Evolutionary conservation across 1,140 invertebrate genomes (phyloP).

Genomic region (Drosophila malerkotliana): DNA sequence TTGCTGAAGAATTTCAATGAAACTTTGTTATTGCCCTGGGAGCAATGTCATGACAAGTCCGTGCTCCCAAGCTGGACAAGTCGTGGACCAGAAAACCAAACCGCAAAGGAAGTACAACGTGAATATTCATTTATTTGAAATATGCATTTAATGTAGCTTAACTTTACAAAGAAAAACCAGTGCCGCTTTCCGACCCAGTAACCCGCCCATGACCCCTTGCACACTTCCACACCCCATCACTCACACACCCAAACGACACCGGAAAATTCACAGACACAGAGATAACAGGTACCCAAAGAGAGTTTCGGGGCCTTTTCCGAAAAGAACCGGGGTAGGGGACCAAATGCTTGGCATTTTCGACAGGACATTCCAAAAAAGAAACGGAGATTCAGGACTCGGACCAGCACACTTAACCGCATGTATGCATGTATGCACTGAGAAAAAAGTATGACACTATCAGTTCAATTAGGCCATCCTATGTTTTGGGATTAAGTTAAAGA

Average conservation of each 20-base stretch:
- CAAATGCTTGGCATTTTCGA: slow-evolving; percentile 69
- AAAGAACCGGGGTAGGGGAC: neutral
- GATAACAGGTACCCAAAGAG: neutral
- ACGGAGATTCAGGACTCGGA: slow-evolving; percentile 7
- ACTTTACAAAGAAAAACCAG: slow-evolving; percentile 33
- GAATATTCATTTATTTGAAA: slow-evolving; percentile 44
- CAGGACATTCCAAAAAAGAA: slow-evolving; percentile 38
- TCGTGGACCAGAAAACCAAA: neutral
- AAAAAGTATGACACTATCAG: neutral
- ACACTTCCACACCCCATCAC: slow-evolving; percentile 6
- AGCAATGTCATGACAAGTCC: neutral
- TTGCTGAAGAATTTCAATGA: slow-evolving; percentile 1
- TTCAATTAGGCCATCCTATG: neutral
- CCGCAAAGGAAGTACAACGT: slow-evolving; percentile 18
- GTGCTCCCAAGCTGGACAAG: neutral
- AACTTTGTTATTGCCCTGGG: neutral
- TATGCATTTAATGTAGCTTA: slow-evolving; percentile 44
- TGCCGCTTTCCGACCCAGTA: slow-evolving; percentile 69
- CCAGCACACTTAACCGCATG: slow-evolving; percentile 12
- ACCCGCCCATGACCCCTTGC: slow-evolving; percentile 37
- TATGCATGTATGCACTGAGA: neutral
- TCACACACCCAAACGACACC: slow-evolving; percentile 40
- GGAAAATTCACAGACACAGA: slow-evolving; percentile 36
- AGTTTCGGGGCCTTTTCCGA: slow-evolving; percentile 1
- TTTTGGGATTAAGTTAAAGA: neutral